Percentiles rank a stretch among this genome's conserved stretches.
Evolutionary conservation across 2,113 vertebrate genomes (phyloP).

Genomic region (Ptyas mucosa): DNA sequence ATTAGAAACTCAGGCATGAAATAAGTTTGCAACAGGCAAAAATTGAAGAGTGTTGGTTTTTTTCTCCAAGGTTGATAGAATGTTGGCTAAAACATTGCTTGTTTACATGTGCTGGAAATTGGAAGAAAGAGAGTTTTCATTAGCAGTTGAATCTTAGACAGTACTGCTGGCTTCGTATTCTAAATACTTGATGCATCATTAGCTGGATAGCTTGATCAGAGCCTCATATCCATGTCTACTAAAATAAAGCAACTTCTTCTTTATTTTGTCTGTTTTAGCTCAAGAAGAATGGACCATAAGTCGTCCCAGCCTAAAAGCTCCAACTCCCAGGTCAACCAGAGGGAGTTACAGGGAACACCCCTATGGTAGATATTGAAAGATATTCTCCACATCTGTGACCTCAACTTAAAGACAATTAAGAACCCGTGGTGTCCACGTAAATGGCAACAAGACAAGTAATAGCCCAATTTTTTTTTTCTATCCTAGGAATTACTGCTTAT

Average conservation of each 20-base stretch:
- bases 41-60: conserved; percentile 21
- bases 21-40: conserved; percentile 34
- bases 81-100: conserved; percentile 15
- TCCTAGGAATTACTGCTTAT: conserved; percentile 75
- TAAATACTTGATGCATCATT: conserved; percentile 24
- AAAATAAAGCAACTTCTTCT: conserved; percentile 55
- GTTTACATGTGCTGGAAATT: conserved; percentile 29
- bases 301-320: conserved; percentile 89
- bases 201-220: background rate
- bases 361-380: conserved; percentile 99
- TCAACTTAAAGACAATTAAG: conserved; percentile 81
- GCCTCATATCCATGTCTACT: conserved; percentile 16
- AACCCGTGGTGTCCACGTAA: conserved; percentile 78
- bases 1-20: conserved; percentile 25
- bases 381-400: conserved; percentile 79
- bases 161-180: background rate
- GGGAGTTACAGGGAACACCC: conserved; percentile 97
- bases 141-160: conserved; percentile 30
- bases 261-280: conserved; percentile 68
- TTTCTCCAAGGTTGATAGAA: conserved; percentile 24
- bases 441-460: conserved; percentile 85
- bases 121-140: background rate
- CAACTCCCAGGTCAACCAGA: conserved; percentile 86
- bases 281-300: conserved; percentile 90
- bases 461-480: conserved; percentile 76